Conservation (phyloP, 2,797 vertebrate genomes). For the Hyperoplus immaculatus region DNA sequence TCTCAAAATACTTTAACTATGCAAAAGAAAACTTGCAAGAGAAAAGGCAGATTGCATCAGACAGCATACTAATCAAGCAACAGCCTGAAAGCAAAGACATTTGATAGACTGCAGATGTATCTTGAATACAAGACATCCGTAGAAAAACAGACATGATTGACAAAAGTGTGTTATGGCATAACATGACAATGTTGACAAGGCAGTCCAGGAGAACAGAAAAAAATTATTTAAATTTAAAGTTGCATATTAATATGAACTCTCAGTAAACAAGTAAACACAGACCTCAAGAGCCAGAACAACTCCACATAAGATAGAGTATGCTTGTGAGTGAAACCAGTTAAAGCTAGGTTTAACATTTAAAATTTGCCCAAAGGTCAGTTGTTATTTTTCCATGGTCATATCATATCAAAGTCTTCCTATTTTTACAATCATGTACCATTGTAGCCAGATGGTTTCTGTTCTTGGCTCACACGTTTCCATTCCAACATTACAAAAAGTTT, state of each 20-base stretch:
- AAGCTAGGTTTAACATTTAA: not conserved
- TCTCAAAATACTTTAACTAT: not conserved
- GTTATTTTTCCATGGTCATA: not conserved
- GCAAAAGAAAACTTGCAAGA: not conserved
- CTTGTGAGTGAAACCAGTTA: not conserved
- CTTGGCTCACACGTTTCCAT: not conserved
- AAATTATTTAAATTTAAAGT: not conserved
- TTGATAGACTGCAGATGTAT: not conserved
- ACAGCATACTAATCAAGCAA: conserved; percentile 6
- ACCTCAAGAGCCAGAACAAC: not conserved
- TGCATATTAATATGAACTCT: not conserved
- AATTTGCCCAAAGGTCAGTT: not conserved
- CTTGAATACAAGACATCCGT: not conserved
- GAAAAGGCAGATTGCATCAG: not conserved
- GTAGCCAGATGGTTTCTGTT: conserved; percentile 12
- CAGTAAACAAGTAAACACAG: not conserved
- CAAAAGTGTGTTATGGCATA: not conserved
- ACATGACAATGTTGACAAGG: not conserved
- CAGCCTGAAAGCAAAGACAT: conserved; percentile 1
- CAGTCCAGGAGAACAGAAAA: not conserved
- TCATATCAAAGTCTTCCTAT: conserved; percentile 3
- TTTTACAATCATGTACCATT: not conserved
- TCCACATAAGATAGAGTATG: not conserved
- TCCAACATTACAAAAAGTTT: conserved; percentile 17
- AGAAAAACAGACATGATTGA: not conserved